Evolutionary conservation across 2,888 invertebrate species (phyloP), one percentile per base, ranked within the genome.

Genomic region (Gonocerus acuteangulatus): DNA sequence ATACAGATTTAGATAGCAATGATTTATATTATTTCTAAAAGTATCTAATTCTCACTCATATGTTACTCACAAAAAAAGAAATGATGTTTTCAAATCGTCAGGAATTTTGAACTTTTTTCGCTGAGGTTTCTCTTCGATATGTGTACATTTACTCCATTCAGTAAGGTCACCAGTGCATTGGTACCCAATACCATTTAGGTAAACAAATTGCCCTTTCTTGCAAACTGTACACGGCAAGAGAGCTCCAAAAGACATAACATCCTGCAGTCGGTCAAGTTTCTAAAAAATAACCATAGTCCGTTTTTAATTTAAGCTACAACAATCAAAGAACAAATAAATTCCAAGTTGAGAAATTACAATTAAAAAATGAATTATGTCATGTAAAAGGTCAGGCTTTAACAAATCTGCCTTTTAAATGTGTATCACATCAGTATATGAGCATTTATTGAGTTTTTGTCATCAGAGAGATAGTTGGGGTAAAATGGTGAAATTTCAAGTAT

Each of bases 101-200:
- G 93, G 87, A 15, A 95, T 74, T 68, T 75, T 77, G 72, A 94
- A 89, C 6, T 82, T 75, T 4, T 71, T 77, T 62, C 95, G 79
- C 65, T 82, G 77, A 0, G 96, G 96, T 44, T 83, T 81, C 69
- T 82, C 82, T 0, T 84, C 80, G 2, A 82, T 73, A 69, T 84
- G 80, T 59, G 81, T 79, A 73, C 97, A 97, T 74, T 89, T 90
- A 0, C 89, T 86, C 93, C 94, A 97, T 72, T 93, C 95, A 11
- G 84, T 86, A 32, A 89, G 69, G 71, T 86, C 78, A 23, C 94
- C 94, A 65, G 81, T 82, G 73, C 97, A 99, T 65, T 83, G 80
- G 72, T 97, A 99, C 2, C 90, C 89, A 62, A 81, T 78, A 23
- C 86, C 85, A 61, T 77, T 77, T 66, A 79, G 79, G 69, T 85